phyloP scores from a whole-genome alignment of 2,888 invertebrate species.

The Lottia gigantea region DNA sequence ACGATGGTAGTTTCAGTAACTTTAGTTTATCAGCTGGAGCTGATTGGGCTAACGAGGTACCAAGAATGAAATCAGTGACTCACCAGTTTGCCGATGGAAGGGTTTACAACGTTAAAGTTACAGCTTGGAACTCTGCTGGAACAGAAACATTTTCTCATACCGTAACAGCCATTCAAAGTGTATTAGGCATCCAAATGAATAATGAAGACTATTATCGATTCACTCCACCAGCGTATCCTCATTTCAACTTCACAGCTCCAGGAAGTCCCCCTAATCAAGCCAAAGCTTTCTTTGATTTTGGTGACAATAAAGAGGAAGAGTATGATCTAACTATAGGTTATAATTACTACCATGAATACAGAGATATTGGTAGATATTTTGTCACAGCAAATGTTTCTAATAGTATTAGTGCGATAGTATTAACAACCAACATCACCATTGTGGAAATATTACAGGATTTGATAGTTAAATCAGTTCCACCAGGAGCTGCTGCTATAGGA shows the following conservation, averaged over 20 bases:
- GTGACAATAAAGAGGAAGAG: conserved; percentile 31
- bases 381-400: conserved; percentile 40
- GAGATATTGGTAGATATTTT: conserved; percentile 29
- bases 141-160: conserved; percentile 15
- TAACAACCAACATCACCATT: conserved; percentile 23
- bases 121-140: conserved; percentile 38
- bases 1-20: conserved; percentile 29
- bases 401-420: conserved; percentile 32
- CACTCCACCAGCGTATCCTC: conserved; percentile 34
- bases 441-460: conserved; percentile 20
- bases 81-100: conserved; percentile 42
- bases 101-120: conserved; percentile 32
- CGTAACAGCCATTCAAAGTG: conserved; percentile 38
- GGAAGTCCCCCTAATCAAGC: conserved; percentile 43
- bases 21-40: conserved; percentile 20
- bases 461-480: conserved; percentile 31
- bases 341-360: conserved; percentile 26
- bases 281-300: conserved; percentile 40
- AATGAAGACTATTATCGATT: conserved; percentile 27
- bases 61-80: conserved; percentile 6
- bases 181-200: conserved; percentile 38
- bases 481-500: conserved; percentile 31
- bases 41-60: conserved; percentile 27
- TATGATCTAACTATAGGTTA: conserved; percentile 17
- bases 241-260: conserved; percentile 28